Base-by-base conservation (phyloP, 2,797 vertebrate species). In the Fratercula arctica region DNA sequence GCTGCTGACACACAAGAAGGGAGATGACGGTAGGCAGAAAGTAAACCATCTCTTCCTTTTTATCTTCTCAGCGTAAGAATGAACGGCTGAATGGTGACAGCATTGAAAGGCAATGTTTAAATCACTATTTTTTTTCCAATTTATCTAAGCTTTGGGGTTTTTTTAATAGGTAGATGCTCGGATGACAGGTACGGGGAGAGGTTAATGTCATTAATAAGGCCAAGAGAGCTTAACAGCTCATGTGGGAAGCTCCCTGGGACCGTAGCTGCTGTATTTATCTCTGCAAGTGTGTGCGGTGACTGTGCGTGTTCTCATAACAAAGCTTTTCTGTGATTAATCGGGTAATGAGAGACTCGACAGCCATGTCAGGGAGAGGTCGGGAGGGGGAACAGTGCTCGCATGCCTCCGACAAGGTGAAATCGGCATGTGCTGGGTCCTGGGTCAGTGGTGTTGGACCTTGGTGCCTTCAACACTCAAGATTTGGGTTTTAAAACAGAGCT, bases 311-410 rank as follows among this genome's bases (percentile, higher is more conserved):
- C 81, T 79, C 20, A 14, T 81, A 66, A 84, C 7, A 14, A 66
- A 92, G 76, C 70, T 95, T 92, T 66, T 46, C 77, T 0, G 0
- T 16, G 64, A 41, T 79, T 67, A 86, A 57, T 64, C 2, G 18
- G 31, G 25, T 87, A 78, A 90, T 4, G 51, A 83, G 66, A 63
- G 59, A 33, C 84, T 76, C 3, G 3, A 10, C 35, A 82, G 31
- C 74, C 24, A 1, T 0, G 0, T 11, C 0, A 0, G 57, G 66
- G 41, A 60, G 82, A 66, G 74, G 66, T 8, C 1, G 0, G 46
- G 59, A 46, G 46, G 80, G 53, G 63, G 83, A 60, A 16, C 2
- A 3, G n/a, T 1, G 2, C 64, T 33, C 0, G 1, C 0, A 2
- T 5, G 6, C 46, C 48, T 57, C 56, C 1, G 6, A 11, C 1